phyloP scores from a whole-genome alignment of 2,888 invertebrate species.

The Tetragonula carbonaria region DNA sequence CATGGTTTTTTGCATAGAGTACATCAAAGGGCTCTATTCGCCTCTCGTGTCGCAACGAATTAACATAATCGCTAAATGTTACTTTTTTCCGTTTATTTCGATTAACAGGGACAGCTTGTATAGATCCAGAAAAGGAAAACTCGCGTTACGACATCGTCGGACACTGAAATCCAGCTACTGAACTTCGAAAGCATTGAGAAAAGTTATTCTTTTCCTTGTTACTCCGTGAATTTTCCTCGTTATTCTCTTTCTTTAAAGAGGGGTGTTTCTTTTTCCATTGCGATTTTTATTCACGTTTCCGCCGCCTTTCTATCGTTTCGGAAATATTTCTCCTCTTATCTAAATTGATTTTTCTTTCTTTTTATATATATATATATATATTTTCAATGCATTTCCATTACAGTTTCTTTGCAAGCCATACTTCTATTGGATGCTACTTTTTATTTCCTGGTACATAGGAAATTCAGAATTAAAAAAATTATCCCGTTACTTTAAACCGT shows the following conservation, averaged over 20 bases:
- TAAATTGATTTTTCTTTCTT: constrained; percentile 16
- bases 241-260: constrained; percentile 5
- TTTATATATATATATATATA: constrained; percentile 7
- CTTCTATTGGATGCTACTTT: constrained; percentile 35
- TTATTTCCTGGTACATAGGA: constrained; percentile 4
- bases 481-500: constrained; percentile 26
- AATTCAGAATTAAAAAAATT: constrained; percentile 35
- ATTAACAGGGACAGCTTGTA: constrained; percentile 46
- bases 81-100: constrained; percentile 51
- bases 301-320: background rate
- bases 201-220: constrained; percentile 1
- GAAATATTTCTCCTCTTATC: background rate
- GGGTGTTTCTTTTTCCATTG: background rate
- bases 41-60: constrained; percentile 61
- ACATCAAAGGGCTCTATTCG: constrained; percentile 63
- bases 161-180: constrained; percentile 47
- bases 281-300: background rate
- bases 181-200: constrained; percentile 18
- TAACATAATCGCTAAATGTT: constrained; percentile 76
- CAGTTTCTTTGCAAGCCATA: constrained; percentile 40
- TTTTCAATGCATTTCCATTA: constrained; percentile 17
- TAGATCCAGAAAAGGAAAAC: constrained; percentile 51
- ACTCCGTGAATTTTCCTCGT: constrained; percentile 14
- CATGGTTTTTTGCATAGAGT: constrained; percentile 62
- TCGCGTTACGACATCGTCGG: constrained; percentile 43